Conservation (phyloP, 2,113 vertebrate genomes). For the Carassius carassius region DNA sequence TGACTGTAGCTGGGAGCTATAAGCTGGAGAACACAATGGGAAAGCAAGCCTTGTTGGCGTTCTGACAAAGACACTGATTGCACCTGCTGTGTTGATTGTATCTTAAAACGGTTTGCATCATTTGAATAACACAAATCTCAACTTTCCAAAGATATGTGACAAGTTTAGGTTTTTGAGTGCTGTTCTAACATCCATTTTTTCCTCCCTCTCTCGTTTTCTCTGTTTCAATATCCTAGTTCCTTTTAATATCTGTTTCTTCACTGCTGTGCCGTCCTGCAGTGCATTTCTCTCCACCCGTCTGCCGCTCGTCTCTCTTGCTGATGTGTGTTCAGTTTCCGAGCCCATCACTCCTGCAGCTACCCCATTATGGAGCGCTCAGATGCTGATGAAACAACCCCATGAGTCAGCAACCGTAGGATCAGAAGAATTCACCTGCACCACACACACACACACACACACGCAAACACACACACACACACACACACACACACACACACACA, state of each 20-base stretch:
- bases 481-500: constrained; percentile 29
- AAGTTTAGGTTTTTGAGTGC: background rate
- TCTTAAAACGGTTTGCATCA: too few species aligned
- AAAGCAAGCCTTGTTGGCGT: too few species aligned
- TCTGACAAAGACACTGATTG: too few species aligned
- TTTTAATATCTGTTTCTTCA: constrained; percentile 9
- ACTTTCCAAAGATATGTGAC: too few species aligned
- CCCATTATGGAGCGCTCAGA: constrained; percentile 20
- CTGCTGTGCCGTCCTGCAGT: background rate
- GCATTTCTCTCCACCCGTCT: background rate
- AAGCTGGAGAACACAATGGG: too few species aligned
- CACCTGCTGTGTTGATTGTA: too few species aligned
- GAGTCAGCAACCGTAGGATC: constrained; percentile 22
- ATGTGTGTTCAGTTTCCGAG: constrained; percentile 21
- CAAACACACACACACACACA: background rate
- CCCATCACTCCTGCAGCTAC: constrained; percentile 22
- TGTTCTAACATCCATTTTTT: background rate
- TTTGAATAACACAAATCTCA: too few species aligned
- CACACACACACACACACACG: constrained; percentile 13
- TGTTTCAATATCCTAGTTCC: background rate
- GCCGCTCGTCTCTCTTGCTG: background rate
- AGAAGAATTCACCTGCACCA: constrained; percentile 27
- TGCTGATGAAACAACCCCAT: constrained; percentile 28
- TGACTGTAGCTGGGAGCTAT: too few species aligned
- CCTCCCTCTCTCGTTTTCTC: background rate